Percentiles rank a stretch among this genome's conserved stretches.
Conservation (phyloP, 2,797 vertebrate genomes). For the Melanotaenia trifasciata region DNA sequence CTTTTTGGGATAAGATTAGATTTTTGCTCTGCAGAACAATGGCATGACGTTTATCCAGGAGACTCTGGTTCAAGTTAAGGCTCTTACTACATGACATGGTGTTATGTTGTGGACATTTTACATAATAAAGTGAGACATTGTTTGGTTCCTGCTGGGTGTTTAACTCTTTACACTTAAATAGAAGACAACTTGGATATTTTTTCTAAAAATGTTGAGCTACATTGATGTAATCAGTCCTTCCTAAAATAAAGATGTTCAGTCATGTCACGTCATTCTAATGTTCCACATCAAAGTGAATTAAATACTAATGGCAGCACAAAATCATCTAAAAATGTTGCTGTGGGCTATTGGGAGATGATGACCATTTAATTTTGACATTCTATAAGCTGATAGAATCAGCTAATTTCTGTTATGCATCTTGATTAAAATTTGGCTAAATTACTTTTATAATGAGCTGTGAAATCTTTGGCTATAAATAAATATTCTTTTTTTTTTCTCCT, state of each 20-base stretch:
- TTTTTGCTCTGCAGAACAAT: not conserved
- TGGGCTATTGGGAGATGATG: conserved; percentile 13
- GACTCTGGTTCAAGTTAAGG: not conserved
- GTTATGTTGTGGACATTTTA: not conserved
- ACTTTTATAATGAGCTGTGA: conserved; percentile 22
- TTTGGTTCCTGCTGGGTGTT: not conserved
- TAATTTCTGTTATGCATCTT: conserved; percentile 32
- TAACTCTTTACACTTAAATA: not conserved
- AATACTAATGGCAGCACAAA: conserved; percentile 13
- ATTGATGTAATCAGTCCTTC: not conserved
- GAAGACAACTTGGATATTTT: not conserved
- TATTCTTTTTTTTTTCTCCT: not conserved
- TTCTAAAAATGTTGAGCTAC: not conserved
- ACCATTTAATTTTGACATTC: conserved; percentile 41
- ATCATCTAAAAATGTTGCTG: conserved; percentile 32
- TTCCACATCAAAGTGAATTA: conserved; percentile 18
- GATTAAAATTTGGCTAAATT: conserved; percentile 44
- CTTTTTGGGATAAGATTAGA: not conserved
- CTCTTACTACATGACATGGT: not conserved
- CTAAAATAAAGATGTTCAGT: conserved; percentile 16
- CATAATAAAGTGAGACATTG: not conserved
- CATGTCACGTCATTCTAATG: conserved; percentile 13
- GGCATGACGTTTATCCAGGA: not conserved
- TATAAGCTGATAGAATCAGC: conserved; percentile 34
- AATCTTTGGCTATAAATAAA: conserved; percentile 1